phyloP scores from a whole-genome alignment of 2,797 vertebrate genomes.

The Macropus fuliginosus region DNA sequence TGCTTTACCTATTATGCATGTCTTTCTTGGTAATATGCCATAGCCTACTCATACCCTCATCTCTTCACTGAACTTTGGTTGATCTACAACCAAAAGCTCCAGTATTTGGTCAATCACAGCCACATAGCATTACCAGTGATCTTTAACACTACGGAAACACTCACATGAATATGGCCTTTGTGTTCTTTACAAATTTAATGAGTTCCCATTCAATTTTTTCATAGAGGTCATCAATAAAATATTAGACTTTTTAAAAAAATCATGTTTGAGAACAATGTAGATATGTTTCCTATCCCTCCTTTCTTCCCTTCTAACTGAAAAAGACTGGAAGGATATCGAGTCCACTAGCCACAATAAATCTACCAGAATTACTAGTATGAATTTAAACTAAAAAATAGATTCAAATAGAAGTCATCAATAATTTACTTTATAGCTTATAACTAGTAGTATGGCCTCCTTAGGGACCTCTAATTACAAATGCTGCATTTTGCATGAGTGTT shows the following conservation, averaged over 20 bases:
- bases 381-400: conserved; percentile 51
- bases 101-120: background rate
- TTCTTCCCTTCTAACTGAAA: background rate
- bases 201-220: background rate
- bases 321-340: background rate
- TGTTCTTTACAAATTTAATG: background rate
- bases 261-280: background rate
- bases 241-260: background rate
- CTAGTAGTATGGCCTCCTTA: conserved; percentile 52
- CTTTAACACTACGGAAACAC: background rate
- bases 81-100: background rate
- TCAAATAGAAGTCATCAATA: conserved; percentile 58
- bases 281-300: background rate
- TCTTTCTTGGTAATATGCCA: background rate
- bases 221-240: background rate
- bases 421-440: conserved; percentile 65
- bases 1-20: background rate
- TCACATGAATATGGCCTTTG: background rate
- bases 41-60: background rate
- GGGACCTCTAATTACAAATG: conserved; percentile 58
- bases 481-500: conserved; percentile 69
- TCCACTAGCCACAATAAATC: conserved; percentile 21
- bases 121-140: background rate
- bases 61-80: background rate
- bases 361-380: conserved; percentile 43